A percentile compares a stretch with the other conserved stretches of the same genome.
Evolutionary conservation across 1,140 invertebrate genomes (phyloP).

Genomic region (Saccostrea echinata): DNA sequence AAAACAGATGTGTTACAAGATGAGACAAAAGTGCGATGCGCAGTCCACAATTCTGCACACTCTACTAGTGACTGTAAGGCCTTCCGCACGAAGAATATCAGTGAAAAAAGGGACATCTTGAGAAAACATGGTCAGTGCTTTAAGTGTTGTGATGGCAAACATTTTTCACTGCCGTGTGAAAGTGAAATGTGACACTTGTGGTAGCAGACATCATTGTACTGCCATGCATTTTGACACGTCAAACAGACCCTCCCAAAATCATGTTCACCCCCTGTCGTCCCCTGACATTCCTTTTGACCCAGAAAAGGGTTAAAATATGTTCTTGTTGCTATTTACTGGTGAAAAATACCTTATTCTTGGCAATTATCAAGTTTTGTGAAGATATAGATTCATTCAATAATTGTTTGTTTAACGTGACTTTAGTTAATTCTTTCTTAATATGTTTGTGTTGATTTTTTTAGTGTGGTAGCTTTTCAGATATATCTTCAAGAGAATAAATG

Average conservation of each 20-base stretch:
- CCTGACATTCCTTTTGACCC: too few relatives aligned
- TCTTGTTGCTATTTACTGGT: too few relatives aligned
- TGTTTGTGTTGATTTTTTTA: too few relatives aligned
- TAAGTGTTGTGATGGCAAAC: slow-evolving; percentile 49
- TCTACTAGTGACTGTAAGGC: slow-evolving; percentile 48
- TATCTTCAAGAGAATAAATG: too few relatives aligned
- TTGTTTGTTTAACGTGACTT: too few relatives aligned
- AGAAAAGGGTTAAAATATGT: too few relatives aligned
- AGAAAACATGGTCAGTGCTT: slow-evolving; percentile 58
- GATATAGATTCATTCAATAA: too few relatives aligned
- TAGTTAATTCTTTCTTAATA: too few relatives aligned
- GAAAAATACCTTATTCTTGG: too few relatives aligned
- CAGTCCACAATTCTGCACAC: slow-evolving; percentile 28
- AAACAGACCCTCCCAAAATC: not conserved
- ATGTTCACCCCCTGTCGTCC: too few relatives aligned
- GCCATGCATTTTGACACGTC: slow-evolving; percentile 35
- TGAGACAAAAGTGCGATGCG: not conserved
- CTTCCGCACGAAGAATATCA: slow-evolving; percentile 49
- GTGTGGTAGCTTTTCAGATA: too few relatives aligned
- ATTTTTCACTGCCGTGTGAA: slow-evolving; percentile 46
- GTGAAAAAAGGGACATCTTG: slow-evolving; percentile 50
- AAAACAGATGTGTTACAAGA: slow-evolving; percentile 24
- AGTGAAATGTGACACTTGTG: slow-evolving; percentile 40
- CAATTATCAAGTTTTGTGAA: too few relatives aligned
- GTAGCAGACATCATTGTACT: slow-evolving; percentile 14